phyloP scores from a whole-genome alignment of 2,888 invertebrate genomes.

The Harpalus rufipes region DNA sequence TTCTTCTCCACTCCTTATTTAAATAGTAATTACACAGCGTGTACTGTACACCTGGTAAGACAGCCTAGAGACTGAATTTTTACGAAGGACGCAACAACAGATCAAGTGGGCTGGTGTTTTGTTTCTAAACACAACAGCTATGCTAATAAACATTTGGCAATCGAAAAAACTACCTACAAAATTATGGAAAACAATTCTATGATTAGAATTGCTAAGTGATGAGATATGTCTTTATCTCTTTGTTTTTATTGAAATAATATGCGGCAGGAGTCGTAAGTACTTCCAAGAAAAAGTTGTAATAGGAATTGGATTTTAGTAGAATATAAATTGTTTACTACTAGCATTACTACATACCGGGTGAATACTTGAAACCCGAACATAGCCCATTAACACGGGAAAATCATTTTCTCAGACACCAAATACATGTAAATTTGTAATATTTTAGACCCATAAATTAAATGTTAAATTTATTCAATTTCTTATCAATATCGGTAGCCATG shows the following conservation, averaged over 20 bases:
- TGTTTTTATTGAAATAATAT: conserved; percentile 51
- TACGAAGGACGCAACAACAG: conserved; percentile 53
- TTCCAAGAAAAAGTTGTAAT: conserved; percentile 7
- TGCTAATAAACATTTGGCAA: conserved; percentile 61
- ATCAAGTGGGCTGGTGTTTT: conserved; percentile 46
- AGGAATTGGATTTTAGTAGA: neutral
- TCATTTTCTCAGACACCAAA: no score
- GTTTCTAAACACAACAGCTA: conserved; percentile 41
- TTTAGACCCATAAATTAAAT: no score
- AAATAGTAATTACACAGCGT: conserved; percentile 32
- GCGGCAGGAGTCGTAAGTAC: neutral
- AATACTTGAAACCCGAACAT: no score
- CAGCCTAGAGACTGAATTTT: conserved; percentile 31
- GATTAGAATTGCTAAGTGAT: conserved; percentile 46
- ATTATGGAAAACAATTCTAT: conserved; percentile 46
- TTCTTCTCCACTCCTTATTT: conserved; percentile 40
- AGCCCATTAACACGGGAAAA: no score
- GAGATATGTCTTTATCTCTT: conserved; percentile 25
- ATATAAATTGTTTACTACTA: neutral
- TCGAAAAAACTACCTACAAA: conserved; percentile 52
- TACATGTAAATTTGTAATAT: no score
- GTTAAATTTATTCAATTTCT: no score
- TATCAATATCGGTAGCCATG: no score
- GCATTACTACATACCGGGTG: neutral
- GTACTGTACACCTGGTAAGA: conserved; percentile 17